Base-by-base conservation (phyloP, 2,888 invertebrate genomes). In the Pristionchus maxplancki region DNA sequence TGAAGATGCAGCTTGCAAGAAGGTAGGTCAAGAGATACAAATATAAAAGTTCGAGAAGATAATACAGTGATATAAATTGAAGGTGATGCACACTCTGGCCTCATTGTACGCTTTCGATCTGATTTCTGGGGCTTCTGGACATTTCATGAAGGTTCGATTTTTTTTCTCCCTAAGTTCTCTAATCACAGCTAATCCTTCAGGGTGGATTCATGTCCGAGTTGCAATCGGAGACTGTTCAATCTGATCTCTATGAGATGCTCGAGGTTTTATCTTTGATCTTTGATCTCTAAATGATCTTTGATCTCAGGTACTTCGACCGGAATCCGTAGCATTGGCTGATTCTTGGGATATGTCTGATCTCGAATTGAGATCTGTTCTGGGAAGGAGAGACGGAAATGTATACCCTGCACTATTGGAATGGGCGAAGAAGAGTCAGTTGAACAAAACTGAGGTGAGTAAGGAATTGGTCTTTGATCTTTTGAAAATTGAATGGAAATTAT, bases 321-420 rank as follows among this genome's bases (percentile, higher is more conserved):
- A 98, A 95, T 97, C 97, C 0, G 97, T 98, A 0, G 97, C 97
- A 0, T 96, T 98, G 37, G 98, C 98, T 0, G 98, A 98, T 95
- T 96, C 97, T 20, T 98, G 98, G 95, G 98, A 98, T 94, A 95
- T 95, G 90, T 93, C 94, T n/a, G 95, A 95, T 90, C 90, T 93
- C 13, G 93, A 95, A 48, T 93, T 96, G 44, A 93, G 95, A 89
- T 95, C 95, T 64, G 95, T 94, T 67, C 92, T 95, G 48, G 94
- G 93, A 53, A 89, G 91, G 17, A 95, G 95, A 34, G 93, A 93
- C 71, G 93, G 93, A 85, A 93, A 95, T 85, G 95, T 95, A 20
- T 95, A 95, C 89, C 93, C 95, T 81, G 95, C 95, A 15, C 91
- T 95, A 81, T 94, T 95, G 89, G 94, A 95, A 83, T 96, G 95